Evolutionary conservation across 1,140 invertebrate species (phyloP).

Genomic region (Odontomachus brunneus): DNA sequence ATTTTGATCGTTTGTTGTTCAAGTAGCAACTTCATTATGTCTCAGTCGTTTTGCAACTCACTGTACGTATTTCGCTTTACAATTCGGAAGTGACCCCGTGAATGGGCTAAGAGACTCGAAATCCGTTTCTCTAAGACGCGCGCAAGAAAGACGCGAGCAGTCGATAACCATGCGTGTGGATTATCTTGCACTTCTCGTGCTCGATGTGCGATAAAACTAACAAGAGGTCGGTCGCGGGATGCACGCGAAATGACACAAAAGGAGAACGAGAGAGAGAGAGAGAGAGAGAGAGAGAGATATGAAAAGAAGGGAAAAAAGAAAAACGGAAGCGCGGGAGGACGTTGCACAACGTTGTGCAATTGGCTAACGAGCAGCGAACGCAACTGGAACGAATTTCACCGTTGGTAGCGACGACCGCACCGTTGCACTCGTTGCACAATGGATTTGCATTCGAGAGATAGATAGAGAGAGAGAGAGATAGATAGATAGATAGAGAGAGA

Average conservation of each 20-base stretch:
- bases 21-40: too few relatives aligned
- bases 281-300: too few relatives aligned
- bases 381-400: slow-evolving; percentile 77
- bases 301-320: not conserved
- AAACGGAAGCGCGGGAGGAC: slow-evolving; percentile 20
- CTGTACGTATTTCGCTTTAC: too few relatives aligned
- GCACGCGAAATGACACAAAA: not conserved
- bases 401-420: slow-evolving; percentile 47
- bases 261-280: too few relatives aligned
- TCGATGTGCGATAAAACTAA: slow-evolving; percentile 6
- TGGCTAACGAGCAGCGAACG: slow-evolving; percentile 68
- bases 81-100: too few relatives aligned
- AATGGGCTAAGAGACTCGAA: not conserved
- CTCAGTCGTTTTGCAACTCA: too few relatives aligned
- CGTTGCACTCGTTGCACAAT: slow-evolving; percentile 75
- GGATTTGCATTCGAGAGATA: slow-evolving; percentile 73
- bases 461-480: too few relatives aligned
- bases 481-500: too few relatives aligned
- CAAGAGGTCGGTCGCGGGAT: slow-evolving; percentile 22
- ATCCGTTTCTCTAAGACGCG: not conserved
- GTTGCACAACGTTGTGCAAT: slow-evolving; percentile 72
- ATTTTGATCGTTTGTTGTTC: too few relatives aligned
- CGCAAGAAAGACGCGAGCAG: not conserved
- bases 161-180: not conserved
- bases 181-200: too few relatives aligned